These are phyloP conservation scores for Fulica atra DNA, from an alignment of 2,113 vertebrate genomes.

Conservation along the genomic window DNA sequence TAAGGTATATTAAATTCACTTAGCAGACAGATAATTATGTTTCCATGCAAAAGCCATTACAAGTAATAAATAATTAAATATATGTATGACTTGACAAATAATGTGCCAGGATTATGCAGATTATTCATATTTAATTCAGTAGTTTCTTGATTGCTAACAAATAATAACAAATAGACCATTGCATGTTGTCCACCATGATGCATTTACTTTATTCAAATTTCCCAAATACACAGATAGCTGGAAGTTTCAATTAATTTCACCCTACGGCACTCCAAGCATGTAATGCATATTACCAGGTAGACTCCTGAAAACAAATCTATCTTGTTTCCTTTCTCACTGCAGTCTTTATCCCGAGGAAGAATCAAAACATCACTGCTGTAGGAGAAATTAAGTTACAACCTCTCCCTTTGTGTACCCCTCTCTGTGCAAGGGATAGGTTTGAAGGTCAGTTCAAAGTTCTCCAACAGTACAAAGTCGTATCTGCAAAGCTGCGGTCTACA, in stretches of 20 bases:
- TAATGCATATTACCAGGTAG: neutral
- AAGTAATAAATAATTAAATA: conserved; percentile 51
- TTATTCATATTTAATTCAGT: conserved; percentile 44
- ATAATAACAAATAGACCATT: neutral
- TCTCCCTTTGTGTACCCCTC: neutral
- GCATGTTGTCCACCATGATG: neutral
- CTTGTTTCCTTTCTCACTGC: neutral
- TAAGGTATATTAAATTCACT: neutral
- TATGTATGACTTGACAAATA: neutral
- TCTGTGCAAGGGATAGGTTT: conserved; percentile 79
- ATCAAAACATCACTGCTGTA: conserved; percentile 16
- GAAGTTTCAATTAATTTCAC: conserved; percentile 25
- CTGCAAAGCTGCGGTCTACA: conserved; percentile 81
- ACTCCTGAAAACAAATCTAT: conserved; percentile 1
- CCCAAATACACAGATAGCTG: neutral
- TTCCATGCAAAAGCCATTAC: conserved; percentile 13
- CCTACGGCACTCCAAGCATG: neutral
- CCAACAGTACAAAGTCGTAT: conserved; percentile 85
- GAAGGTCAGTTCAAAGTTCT: conserved; percentile 84
- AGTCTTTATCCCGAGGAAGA: conserved; percentile 24
- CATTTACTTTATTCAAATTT: conserved; percentile 28
- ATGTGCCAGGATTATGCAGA: conserved; percentile 2
- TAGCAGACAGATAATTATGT: neutral
- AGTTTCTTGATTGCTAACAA: neutral
- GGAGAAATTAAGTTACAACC: neutral